Percentiles rank a stretch among this genome's conserved stretches.
These are phyloP conservation scores for Tenrec ecaudatus DNA, from an alignment of 2,113 vertebrate species.

Conservation along the genomic window DNA sequence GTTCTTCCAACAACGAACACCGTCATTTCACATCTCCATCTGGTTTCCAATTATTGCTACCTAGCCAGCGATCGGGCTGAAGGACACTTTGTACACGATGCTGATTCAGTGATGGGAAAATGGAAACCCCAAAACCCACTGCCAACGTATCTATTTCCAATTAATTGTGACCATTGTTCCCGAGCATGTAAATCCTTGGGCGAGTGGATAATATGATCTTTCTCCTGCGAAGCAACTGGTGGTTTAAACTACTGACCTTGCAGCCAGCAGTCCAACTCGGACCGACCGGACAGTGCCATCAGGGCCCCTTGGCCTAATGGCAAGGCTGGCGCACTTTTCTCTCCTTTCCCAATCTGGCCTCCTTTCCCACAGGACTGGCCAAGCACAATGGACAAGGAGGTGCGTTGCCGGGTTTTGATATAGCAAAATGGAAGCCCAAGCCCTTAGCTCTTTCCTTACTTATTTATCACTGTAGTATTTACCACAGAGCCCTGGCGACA, in stretches of 20 bases:
- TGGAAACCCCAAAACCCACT: no score
- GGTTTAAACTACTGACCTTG: no score
- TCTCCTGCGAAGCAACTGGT: no score
- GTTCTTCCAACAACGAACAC: constrained; percentile 7
- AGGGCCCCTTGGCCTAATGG: no score
- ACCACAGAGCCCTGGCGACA: background rate
- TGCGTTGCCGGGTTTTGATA: background rate
- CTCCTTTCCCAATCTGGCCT: no score
- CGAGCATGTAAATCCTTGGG: no score
- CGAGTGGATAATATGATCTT: no score
- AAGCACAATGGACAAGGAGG: background rate
- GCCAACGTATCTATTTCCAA: no score
- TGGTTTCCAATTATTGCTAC: constrained; percentile 22
- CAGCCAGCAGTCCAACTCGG: no score
- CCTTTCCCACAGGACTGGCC: background rate
- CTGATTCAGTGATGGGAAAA: background rate
- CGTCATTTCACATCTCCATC: background rate
- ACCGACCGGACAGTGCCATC: no score
- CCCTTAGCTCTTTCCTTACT: background rate
- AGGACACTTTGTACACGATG: background rate
- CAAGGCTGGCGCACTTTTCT: background rate
- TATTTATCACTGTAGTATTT: background rate
- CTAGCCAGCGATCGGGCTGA: background rate
- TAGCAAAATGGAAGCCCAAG: background rate
- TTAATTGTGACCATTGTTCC: no score